Conservation (phyloP, 1,140 invertebrate species). For the Trachymyrmex septentrionalis region DNA sequence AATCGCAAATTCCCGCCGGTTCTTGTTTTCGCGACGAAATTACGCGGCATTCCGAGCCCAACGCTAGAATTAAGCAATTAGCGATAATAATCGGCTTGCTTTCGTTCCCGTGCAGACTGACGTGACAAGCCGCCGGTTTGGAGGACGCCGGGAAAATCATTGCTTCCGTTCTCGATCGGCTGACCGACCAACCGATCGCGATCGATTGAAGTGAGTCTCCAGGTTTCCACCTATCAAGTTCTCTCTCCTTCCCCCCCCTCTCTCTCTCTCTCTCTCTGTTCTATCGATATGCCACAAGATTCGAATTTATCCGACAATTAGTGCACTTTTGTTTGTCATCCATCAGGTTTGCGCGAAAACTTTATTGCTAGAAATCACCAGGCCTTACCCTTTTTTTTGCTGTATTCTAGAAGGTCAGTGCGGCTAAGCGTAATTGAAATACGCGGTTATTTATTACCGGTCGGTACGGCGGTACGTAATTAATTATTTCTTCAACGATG, state of each 20-base stretch:
- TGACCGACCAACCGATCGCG: slow-evolving; percentile 25
- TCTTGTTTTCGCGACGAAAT: slow-evolving; percentile 79
- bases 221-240: slow-evolving; percentile 11
- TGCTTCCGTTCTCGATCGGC: slow-evolving; percentile 55
- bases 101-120: slow-evolving; percentile 61
- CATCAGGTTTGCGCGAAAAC: slow-evolving; percentile 55
- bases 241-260: not conserved
- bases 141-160: slow-evolving; percentile 64
- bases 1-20: slow-evolving; percentile 23
- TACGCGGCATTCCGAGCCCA: slow-evolving; percentile 70
- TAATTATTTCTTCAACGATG: slow-evolving; percentile 48
- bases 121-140: slow-evolving; percentile 60
- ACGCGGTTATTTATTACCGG: slow-evolving; percentile 59
- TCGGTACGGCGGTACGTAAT: slow-evolving; percentile 46
- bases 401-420: slow-evolving; percentile 41
- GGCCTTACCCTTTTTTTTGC: slow-evolving; percentile 41
- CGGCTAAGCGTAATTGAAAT: slow-evolving; percentile 48
- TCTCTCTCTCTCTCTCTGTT: not conserved
- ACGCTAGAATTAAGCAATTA: slow-evolving; percentile 70
- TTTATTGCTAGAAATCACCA: slow-evolving; percentile 58
- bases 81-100: slow-evolving; percentile 72
- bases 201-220: slow-evolving; percentile 18
- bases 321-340: slow-evolving; percentile 32
- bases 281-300: not conserved
- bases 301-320: slow-evolving; percentile 48